Percentiles rank a stretch among this genome's conserved stretches.
These are phyloP conservation scores for Andricus grossulariae DNA, from an alignment of 1,140 invertebrate species.

Conservation along the genomic window DNA sequence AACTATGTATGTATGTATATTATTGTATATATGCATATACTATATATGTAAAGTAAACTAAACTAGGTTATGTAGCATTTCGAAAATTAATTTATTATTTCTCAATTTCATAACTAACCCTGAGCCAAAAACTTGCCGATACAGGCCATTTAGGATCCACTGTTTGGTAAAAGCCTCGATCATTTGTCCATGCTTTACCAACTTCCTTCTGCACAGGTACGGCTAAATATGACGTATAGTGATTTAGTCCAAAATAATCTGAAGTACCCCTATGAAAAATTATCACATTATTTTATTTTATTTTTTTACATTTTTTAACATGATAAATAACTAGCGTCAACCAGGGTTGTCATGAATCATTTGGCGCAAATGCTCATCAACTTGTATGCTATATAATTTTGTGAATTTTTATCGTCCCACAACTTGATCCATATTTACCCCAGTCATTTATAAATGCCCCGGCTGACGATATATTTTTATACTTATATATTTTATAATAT, in stretches of 20 bases:
- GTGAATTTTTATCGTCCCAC: no score
- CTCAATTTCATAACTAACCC: constrained; percentile 47
- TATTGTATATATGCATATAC: no score
- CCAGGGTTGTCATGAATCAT: no score
- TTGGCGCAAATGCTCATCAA: no score
- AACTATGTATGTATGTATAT: no score
- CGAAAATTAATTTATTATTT: constrained; percentile 13
- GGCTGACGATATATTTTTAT: no score
- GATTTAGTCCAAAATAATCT: constrained; percentile 79
- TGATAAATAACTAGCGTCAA: background rate
- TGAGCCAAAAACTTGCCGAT: constrained; percentile 61
- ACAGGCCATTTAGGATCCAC: constrained; percentile 62
- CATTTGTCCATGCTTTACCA: constrained; percentile 50
- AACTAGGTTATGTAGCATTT: background rate
- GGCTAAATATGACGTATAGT: constrained; percentile 74
- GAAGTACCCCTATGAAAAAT: constrained; percentile 65
- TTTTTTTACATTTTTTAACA: background rate
- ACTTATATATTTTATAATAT: background rate
- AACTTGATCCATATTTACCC: no score
- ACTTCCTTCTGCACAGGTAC: constrained; percentile 54
- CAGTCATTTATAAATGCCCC: no score
- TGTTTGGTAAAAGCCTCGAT: constrained; percentile 52
- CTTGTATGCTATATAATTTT: no score
- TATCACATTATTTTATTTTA: no score
- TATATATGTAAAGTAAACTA: no score